phyloP scores from a whole-genome alignment of 2,797 vertebrate genomes.

The Acipenser ruthenus region DNA sequence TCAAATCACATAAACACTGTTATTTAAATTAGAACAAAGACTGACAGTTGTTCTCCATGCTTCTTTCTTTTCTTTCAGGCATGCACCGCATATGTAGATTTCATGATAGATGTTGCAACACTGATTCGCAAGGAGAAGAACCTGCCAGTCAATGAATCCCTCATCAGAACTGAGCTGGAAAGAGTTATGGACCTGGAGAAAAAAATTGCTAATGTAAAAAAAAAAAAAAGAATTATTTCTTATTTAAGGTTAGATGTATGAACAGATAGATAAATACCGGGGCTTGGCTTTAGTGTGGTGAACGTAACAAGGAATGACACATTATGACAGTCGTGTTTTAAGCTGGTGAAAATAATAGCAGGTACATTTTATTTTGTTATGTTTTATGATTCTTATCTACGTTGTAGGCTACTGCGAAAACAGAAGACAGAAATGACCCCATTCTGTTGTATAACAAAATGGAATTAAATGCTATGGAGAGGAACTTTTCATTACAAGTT shows the following conservation, averaged over 20 bases:
- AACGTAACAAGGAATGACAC: too few relatives aligned
- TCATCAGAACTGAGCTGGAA: conserved; percentile 62
- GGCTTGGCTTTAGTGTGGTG: too few relatives aligned
- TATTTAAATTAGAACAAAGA: background rate
- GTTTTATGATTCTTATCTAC: background rate
- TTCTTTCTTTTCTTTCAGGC: conserved; percentile 51
- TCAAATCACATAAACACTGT: too few relatives aligned
- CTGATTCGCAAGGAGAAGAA: conserved; percentile 72
- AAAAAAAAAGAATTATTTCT: conserved; percentile 16
- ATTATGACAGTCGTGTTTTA: too few relatives aligned
- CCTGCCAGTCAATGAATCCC: conserved; percentile 49
- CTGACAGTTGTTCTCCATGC: background rate
- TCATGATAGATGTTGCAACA: conserved; percentile 81
- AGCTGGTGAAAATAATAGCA: too few relatives aligned
- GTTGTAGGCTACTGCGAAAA: conserved; percentile 74
- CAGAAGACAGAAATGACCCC: conserved; percentile 84
- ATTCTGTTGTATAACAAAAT: conserved; percentile 89
- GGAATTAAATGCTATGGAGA: conserved; percentile 68
- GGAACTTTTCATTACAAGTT: conserved; percentile 74
- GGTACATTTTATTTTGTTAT: too few relatives aligned
- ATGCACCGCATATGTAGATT: conserved; percentile 78
- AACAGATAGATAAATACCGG: too few relatives aligned
- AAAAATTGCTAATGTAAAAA: conserved; percentile 85
- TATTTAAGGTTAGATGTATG: background rate
- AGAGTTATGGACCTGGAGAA: conserved; percentile 80